Percentiles rank a stretch among this genome's conserved stretches.
These are phyloP conservation scores for Muricea muricata DNA, from an alignment of 92 coral and sea anemone genomes.

Conservation along the genomic window DNA sequence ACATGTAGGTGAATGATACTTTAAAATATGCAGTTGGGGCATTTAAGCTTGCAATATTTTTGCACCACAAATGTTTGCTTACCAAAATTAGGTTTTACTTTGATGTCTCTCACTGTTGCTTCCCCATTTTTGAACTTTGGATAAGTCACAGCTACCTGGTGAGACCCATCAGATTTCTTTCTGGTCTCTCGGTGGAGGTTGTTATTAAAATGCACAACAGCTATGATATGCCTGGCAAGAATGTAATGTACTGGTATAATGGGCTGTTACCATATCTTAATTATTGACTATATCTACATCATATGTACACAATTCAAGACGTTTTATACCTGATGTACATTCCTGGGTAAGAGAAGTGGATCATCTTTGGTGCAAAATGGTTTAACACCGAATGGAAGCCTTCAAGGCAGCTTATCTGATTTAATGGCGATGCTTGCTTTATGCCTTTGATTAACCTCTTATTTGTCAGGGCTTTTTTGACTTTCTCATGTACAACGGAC, in stretches of 20 bases:
- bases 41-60: not conserved
- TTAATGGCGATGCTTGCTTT: too few species aligned
- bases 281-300: not conserved
- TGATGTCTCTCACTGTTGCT: slow-evolving; percentile 33
- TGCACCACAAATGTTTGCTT: not conserved
- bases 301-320: not conserved
- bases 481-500: slow-evolving; percentile 35
- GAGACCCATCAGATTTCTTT: slow-evolving; percentile 17
- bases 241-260: too few species aligned
- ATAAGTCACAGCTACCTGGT: slow-evolving; percentile 2
- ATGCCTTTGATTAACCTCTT: slow-evolving; percentile 7
- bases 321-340: slow-evolving; percentile 18
- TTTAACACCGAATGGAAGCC: slow-evolving; percentile 37
- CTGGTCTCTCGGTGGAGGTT: slow-evolving; percentile 38
- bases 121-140: slow-evolving; percentile 59
- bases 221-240: slow-evolving; percentile 50
- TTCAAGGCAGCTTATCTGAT: slow-evolving; percentile 28
- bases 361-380: slow-evolving; percentile 34
- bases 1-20: too few species aligned
- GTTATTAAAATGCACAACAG: too few species aligned
- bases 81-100: not conserved
- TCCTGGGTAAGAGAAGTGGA: slow-evolving; percentile 20
- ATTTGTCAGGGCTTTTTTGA: slow-evolving; percentile 27
- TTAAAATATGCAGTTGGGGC: too few species aligned
- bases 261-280: too few species aligned